Percentiles rank a stretch among this genome's conserved stretches.
These are phyloP conservation scores for Varanus salvator DNA, from an alignment of 2,113 vertebrate genomes.

Conservation along the genomic window DNA sequence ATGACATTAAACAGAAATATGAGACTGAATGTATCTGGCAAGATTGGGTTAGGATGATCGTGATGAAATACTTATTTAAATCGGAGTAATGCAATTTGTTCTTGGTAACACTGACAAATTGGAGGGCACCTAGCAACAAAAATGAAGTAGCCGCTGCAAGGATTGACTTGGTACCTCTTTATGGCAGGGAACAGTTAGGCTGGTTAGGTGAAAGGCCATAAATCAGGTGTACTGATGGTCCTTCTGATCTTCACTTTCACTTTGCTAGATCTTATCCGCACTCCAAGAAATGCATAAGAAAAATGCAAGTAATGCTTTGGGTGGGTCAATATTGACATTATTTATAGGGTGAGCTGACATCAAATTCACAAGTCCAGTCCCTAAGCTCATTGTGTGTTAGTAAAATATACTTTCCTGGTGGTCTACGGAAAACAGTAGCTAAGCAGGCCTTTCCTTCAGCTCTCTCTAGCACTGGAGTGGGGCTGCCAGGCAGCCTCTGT, in stretches of 20 bases:
- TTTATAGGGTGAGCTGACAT: neutral
- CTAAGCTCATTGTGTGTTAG: neutral
- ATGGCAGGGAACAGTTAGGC: neutral
- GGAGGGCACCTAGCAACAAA: conserved; percentile 14
- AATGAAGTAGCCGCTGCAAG: neutral
- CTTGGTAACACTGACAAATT: neutral
- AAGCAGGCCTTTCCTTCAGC: neutral
- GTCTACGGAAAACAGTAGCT: neutral
- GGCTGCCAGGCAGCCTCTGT: no score
- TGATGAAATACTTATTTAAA: conserved; percentile 7
- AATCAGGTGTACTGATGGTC: neutral
- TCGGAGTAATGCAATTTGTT: neutral
- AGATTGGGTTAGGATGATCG: neutral
- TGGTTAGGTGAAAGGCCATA: neutral
- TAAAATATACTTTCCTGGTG: neutral
- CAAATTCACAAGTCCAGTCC: neutral
- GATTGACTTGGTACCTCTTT: neutral
- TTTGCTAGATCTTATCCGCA: conserved; percentile 1
- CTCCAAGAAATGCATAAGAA: neutral
- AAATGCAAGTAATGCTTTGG: neutral
- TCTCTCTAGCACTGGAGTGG: neutral
- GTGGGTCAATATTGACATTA: neutral
- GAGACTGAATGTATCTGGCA: neutral
- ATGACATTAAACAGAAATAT: conserved; percentile 22
- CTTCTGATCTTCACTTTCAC: neutral